Evolutionary conservation across 2,888 invertebrate genomes (phyloP).

Genomic region (Latheticus oryzae): DNA sequence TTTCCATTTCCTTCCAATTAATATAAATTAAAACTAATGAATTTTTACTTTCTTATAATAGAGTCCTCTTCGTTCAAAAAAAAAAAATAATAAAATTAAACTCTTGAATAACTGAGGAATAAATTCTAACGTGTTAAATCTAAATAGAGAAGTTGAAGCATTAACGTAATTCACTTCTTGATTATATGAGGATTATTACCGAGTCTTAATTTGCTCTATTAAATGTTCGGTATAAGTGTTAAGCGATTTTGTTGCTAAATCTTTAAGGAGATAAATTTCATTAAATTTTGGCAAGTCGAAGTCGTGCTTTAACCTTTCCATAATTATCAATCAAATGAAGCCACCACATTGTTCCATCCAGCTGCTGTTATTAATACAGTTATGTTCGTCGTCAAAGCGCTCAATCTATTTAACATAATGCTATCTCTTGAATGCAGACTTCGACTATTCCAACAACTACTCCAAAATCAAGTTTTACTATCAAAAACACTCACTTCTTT

Average conservation of each 20-base stretch:
- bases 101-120: no score
- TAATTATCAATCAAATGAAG: constrained; percentile 30
- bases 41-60: no score
- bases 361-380: constrained; percentile 35
- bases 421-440: constrained; percentile 31
- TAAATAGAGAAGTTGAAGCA: constrained; percentile 2
- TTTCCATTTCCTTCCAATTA: constrained; percentile 8
- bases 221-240: constrained; percentile 13
- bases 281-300: constrained; percentile 18
- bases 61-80: no score
- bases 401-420: constrained; percentile 36
- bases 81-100: no score
- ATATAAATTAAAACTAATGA: constrained; percentile 10
- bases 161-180: constrained; percentile 2
- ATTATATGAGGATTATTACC: constrained; percentile 13
- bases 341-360: constrained; percentile 24
- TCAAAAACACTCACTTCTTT: constrained; percentile 52
- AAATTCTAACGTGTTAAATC: constrained; percentile 19
- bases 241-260: constrained; percentile 9
- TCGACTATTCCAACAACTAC: constrained; percentile 9
- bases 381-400: constrained; percentile 32
- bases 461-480: background rate
- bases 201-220: constrained; percentile 17
- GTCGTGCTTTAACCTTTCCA: constrained; percentile 2
- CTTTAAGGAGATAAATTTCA: no score